A percentile compares a stretch with the other conserved stretches of the same genome.
These are phyloP conservation scores for Eubasilissa splendida DNA, from an alignment of 2,888 invertebrate genomes.

Conservation along the genomic window DNA sequence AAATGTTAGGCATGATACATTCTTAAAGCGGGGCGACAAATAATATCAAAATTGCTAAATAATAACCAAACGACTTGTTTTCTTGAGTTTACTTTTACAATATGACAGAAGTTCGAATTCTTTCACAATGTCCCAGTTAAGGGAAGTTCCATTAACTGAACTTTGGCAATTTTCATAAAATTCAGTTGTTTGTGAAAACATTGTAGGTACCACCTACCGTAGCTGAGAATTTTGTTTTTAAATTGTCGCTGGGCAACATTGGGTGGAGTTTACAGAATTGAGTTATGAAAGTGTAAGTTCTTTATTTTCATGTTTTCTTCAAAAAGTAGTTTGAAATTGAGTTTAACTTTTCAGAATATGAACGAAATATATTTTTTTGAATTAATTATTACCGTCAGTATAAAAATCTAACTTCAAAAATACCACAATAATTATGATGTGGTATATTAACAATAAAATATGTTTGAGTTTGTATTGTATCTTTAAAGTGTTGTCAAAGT, in stretches of 20 bases:
- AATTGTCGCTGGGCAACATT: constrained; percentile 43
- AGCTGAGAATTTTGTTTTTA: constrained; percentile 50
- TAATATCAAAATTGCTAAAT: constrained; percentile 1
- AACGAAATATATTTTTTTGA: too few relatives aligned
- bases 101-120: constrained; percentile 7
- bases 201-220: constrained; percentile 24
- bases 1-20: too few relatives aligned
- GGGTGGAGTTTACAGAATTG: constrained; percentile 41
- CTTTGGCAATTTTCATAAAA: constrained; percentile 56
- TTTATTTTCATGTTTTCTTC: constrained; percentile 30
- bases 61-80: constrained; percentile 10
- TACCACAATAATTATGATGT: too few relatives aligned
- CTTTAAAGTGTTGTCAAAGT: too few relatives aligned
- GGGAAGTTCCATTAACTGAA: constrained; percentile 45
- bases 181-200: constrained; percentile 53
- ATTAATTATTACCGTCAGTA: too few relatives aligned
- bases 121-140: neutral
- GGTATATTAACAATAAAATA: too few relatives aligned
- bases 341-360: neutral
- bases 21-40: neutral
- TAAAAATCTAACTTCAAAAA: too few relatives aligned
- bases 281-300: constrained; percentile 45
- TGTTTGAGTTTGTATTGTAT: too few relatives aligned
- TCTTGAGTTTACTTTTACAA: neutral
- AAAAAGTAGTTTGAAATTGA: constrained; percentile 15